phyloP scores from a whole-genome alignment of 2,888 invertebrate genomes.

The Ophion ventricosus region DNA sequence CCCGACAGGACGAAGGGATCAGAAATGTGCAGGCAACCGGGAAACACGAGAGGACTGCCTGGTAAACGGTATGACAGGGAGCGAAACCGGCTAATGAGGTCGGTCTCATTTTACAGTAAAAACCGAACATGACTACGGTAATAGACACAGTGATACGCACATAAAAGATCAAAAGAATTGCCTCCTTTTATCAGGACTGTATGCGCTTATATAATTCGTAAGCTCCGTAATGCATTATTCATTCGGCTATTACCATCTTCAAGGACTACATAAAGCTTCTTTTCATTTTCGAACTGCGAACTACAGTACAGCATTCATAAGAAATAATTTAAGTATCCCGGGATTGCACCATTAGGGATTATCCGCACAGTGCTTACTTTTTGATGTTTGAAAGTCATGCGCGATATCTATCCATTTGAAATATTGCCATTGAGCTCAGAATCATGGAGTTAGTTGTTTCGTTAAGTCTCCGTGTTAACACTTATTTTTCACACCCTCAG shows the following conservation, averaged over 20 bases:
- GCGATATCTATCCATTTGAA: neutral
- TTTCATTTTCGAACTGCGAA: neutral
- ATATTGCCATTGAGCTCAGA: neutral
- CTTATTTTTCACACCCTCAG: no score
- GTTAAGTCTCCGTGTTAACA: no score
- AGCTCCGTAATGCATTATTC: neutral
- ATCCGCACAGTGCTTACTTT: neutral
- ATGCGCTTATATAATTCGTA: neutral
- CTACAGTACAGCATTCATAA: neutral
- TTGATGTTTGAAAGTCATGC: neutral
- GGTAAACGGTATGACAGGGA: slow-evolving; percentile 55
- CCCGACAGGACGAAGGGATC: neutral
- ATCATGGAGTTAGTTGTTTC: no score
- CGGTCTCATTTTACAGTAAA: slow-evolving; percentile 55
- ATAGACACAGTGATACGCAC: slow-evolving; percentile 19
- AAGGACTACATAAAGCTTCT: neutral
- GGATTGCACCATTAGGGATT: neutral
- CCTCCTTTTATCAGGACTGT: slow-evolving; percentile 3
- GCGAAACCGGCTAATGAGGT: slow-evolving; percentile 65
- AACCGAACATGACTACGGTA: slow-evolving; percentile 19
- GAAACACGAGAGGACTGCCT: slow-evolving; percentile 45
- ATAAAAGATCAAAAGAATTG: slow-evolving; percentile 14
- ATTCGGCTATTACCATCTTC: neutral
- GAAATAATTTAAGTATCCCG: neutral
- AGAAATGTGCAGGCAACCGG: slow-evolving; percentile 19